These are phyloP conservation scores for Kryptolebias ocellatus DNA, from an alignment of 2,797 vertebrate genomes.

Conservation along the genomic window DNA sequence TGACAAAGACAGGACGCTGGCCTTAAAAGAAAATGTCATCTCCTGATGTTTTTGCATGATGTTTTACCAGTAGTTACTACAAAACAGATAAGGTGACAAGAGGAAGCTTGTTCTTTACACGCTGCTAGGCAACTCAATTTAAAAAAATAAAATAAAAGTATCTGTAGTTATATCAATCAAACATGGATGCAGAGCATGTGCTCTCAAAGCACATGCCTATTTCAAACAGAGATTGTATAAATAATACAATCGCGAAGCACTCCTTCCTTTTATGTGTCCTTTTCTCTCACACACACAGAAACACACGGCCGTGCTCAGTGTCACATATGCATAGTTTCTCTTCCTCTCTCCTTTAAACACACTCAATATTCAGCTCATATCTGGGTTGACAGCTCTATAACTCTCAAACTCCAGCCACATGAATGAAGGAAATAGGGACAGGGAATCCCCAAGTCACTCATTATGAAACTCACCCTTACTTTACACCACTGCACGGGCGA, in stretches of 20 bases:
- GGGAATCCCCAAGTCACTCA: constrained; percentile 76
- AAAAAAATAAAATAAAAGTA: neutral
- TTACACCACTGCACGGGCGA: constrained; percentile 11
- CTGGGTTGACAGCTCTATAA: constrained; percentile 45
- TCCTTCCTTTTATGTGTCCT: constrained; percentile 5
- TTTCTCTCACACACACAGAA: constrained; percentile 8
- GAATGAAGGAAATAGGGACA: constrained; percentile 74
- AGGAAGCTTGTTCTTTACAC: constrained; percentile 45
- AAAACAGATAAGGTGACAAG: constrained; percentile 44
- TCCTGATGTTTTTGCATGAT: neutral
- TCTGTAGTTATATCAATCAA: neutral
- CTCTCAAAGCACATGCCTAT: constrained; percentile 29
- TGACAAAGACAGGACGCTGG: no score
- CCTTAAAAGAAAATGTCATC: neutral
- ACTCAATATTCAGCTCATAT: constrained; percentile 55
- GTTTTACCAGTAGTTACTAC: neutral
- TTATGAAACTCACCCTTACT: constrained; percentile 56
- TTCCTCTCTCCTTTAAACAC: constrained; percentile 34
- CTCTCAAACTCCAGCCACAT: constrained; percentile 70
- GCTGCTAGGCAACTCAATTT: constrained; percentile 30
- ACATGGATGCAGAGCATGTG: neutral
- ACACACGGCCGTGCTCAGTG: neutral
- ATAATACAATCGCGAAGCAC: constrained; percentile 37
- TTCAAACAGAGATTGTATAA: constrained; percentile 32
- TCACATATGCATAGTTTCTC: constrained; percentile 16